Conservation (phyloP, 1,140 invertebrate genomes). For the Listronotus bonariensis region DNA sequence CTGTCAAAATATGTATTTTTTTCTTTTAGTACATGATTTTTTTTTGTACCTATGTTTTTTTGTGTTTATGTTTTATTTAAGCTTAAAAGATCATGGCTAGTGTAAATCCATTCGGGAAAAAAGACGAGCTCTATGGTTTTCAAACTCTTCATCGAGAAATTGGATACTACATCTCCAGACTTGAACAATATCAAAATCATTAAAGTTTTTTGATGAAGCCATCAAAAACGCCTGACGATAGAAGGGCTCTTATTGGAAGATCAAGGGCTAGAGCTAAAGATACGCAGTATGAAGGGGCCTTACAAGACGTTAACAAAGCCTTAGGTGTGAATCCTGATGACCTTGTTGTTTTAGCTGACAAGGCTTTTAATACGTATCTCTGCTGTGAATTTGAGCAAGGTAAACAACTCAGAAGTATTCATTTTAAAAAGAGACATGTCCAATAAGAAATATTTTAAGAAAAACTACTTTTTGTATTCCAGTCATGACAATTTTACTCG, state of each 20-base stretch:
- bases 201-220: constrained; percentile 58
- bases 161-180: constrained; percentile 56
- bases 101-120: constrained; percentile 38
- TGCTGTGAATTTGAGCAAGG: constrained; percentile 62
- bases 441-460: no score
- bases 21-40: no score
- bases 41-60: no score
- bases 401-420: no score
- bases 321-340: constrained; percentile 57
- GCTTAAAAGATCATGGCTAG: no score
- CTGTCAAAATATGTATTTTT: no score
- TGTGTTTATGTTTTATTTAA: no score
- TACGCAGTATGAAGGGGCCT: constrained; percentile 58
- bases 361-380: constrained; percentile 59
- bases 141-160: constrained; percentile 59
- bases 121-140: constrained; percentile 58
- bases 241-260: constrained; percentile 57
- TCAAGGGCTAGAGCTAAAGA: constrained; percentile 59
- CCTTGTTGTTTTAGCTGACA: constrained; percentile 59
- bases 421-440: no score
- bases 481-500: no score
- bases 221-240: constrained; percentile 56
- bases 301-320: constrained; percentile 58
- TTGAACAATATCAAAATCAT: constrained; percentile 41
- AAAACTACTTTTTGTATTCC: no score